Evolutionary conservation across 2,113 vertebrate species (phyloP).

Genomic region (Struthidea cinerea): DNA sequence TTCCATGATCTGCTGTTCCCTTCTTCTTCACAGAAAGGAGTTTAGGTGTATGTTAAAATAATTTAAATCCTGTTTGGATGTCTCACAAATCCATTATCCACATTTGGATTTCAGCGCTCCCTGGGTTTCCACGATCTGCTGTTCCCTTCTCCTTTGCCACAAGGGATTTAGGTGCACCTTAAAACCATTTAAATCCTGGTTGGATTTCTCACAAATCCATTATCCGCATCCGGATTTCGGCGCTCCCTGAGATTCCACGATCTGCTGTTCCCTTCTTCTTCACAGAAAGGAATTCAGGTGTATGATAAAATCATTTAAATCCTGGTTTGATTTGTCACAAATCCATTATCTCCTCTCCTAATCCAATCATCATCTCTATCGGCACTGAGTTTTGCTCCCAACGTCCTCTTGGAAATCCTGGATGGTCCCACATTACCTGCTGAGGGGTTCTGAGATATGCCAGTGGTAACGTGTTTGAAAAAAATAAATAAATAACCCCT

Average conservation of each 20-base stretch:
- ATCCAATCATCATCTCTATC: neutral
- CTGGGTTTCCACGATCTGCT: neutral
- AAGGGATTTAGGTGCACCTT: neutral
- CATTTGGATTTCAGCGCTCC: neutral
- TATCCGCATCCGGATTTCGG: neutral
- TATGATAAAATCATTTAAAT: neutral
- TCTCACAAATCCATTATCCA: too few species aligned
- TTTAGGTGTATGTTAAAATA: neutral
- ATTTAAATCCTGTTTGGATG: neutral
- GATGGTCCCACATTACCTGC: neutral
- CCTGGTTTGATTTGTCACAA: neutral
- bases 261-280: neutral
- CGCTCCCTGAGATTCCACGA: rapidly evolving
- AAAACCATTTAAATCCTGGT: neutral
- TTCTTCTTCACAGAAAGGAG: neutral
- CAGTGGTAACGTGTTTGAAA: neutral
- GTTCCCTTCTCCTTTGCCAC: neutral
- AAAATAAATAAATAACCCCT: too few species aligned
- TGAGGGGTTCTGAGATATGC: neutral
- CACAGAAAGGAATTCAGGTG: neutral
- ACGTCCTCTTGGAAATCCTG: neutral
- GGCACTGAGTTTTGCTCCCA: neutral
- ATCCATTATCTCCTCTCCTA: neutral
- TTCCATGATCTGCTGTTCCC: too few species aligned
- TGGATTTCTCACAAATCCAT: neutral